Conservation (phyloP, 1,140 invertebrate species). For the Zaprionus africanus region DNA sequence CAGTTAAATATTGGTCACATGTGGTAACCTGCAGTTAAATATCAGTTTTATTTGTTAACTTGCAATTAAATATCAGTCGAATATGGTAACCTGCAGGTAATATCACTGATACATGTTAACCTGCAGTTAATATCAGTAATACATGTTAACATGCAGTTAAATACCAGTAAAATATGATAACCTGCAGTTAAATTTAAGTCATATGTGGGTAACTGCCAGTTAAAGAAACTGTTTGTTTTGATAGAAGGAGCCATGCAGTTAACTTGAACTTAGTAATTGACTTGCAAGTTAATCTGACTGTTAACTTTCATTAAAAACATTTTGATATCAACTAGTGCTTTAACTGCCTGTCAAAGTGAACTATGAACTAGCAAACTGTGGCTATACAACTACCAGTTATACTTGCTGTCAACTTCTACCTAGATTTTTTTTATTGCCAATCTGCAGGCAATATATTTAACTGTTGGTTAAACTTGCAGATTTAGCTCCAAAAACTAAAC, state of each 20-base stretch:
- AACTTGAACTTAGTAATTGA: not conserved
- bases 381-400: not conserved
- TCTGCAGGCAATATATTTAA: not conserved
- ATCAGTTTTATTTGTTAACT: not conserved
- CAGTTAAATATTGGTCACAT: not conserved
- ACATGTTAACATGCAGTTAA: not conserved
- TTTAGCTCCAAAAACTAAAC: not conserved
- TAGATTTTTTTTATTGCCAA: too few species aligned
- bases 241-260: not conserved
- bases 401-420: not conserved
- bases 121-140: not conserved
- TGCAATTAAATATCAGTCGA: not conserved
- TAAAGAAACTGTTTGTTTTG: not conserved
- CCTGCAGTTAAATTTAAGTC: not conserved
- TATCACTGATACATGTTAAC: not conserved
- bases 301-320: not conserved
- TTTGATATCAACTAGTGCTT: not conserved
- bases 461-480: not conserved
- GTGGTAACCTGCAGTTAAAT: not conserved
- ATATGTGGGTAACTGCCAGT: not conserved
- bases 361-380: too few species aligned
- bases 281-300: not conserved
- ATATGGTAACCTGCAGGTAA: not conserved
- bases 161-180: not conserved
- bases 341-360: not conserved